phyloP scores from a whole-genome alignment of 1,140 invertebrate species.

The Chlorops oryzae region DNA sequence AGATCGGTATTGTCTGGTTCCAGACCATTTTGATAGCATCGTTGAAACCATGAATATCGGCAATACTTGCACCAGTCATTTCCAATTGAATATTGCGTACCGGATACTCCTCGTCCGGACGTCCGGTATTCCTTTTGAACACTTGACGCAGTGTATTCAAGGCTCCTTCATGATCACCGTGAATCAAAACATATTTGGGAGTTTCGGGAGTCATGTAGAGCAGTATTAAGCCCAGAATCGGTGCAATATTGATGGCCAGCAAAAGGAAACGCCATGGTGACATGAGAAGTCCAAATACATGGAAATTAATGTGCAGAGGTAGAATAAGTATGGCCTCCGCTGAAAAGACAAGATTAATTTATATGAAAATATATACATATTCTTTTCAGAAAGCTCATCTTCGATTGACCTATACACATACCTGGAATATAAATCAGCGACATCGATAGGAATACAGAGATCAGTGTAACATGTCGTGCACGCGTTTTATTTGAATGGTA shows the following conservation, averaged over 20 bases:
- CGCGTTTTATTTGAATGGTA: slow-evolving; percentile 53
- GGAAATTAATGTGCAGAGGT: slow-evolving; percentile 50
- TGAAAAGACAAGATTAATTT: slow-evolving; percentile 33
- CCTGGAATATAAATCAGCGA: slow-evolving; percentile 62
- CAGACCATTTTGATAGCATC: slow-evolving; percentile 45
- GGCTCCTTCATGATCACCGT: slow-evolving; percentile 56
- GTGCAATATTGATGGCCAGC: slow-evolving; percentile 53
- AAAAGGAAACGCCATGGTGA: slow-evolving; percentile 63
- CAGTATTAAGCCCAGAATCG: slow-evolving; percentile 51
- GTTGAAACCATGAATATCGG: slow-evolving; percentile 24
- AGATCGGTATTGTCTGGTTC: slow-evolving; percentile 50
- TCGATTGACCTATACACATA: slow-evolving; percentile 23
- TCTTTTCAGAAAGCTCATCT: not conserved
- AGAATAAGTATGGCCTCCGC: slow-evolving; percentile 59
- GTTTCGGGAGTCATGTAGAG: slow-evolving; percentile 62
- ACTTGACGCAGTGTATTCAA: slow-evolving; percentile 56
- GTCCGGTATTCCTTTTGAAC: slow-evolving; percentile 56
- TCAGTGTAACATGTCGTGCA: slow-evolving; percentile 51
- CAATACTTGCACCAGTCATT: slow-evolving; percentile 23
- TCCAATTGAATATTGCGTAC: slow-evolving; percentile 25
- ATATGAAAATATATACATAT: not conserved
- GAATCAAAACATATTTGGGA: slow-evolving; percentile 66
- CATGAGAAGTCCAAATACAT: slow-evolving; percentile 48
- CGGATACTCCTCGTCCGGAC: slow-evolving; percentile 24
- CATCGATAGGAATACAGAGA: slow-evolving; percentile 61